Evolutionary conservation across 2,113 vertebrate species (phyloP).

Genomic region (Bettongia penicillata): DNA sequence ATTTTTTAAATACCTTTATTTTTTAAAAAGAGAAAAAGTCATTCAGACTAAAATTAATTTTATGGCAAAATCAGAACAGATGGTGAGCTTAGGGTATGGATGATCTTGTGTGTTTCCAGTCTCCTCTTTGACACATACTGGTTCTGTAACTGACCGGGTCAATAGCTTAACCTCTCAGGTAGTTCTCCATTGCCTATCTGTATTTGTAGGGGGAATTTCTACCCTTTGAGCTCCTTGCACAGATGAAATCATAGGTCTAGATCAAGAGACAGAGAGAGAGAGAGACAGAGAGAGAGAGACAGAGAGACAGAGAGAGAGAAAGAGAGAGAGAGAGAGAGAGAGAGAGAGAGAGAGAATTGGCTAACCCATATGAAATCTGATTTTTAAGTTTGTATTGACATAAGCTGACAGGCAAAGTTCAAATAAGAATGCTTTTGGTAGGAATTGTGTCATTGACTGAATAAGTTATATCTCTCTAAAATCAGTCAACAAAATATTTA

Average conservation of each 20-base stretch:
- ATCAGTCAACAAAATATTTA: neutral
- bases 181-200: neutral
- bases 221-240: neutral
- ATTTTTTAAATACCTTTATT: conserved; percentile 19
- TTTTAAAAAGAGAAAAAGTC: conserved; percentile 27
- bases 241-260: neutral
- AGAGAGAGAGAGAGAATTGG: conserved; percentile 32
- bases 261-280: neutral
- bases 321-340: too few relatives aligned
- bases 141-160: neutral
- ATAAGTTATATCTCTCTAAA: conserved; percentile 20
- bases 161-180: neutral
- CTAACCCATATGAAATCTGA: conserved; percentile 33
- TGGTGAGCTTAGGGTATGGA: neutral
- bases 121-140: neutral
- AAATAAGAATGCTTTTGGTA: conserved; percentile 25
- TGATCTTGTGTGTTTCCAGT: neutral
- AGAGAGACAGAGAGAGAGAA: neutral
- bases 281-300: neutral
- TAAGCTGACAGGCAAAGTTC: conserved; percentile 16
- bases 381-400: conserved; percentile 31
- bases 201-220: neutral
- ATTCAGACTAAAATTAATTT: neutral
- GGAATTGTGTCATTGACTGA: conserved; percentile 16
- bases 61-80: neutral